These are phyloP conservation scores for Vidua macroura DNA, from an alignment of 2,113 vertebrate species.

Conservation along the genomic window DNA sequence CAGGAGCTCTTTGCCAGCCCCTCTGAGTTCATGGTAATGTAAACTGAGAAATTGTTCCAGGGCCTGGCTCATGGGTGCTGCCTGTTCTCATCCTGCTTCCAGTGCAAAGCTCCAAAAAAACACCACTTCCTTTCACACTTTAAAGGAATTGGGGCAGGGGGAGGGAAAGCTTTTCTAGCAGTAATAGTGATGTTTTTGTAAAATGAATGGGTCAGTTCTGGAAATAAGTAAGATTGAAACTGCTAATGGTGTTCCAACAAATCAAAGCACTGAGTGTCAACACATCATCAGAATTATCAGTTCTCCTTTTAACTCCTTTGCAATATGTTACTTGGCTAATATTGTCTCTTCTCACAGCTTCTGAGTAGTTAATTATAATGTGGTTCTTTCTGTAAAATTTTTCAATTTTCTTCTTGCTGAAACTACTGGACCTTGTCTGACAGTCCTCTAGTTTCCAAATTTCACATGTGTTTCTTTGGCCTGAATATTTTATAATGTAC, in stretches of 20 bases:
- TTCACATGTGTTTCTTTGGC: not conserved
- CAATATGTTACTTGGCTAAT: not conserved
- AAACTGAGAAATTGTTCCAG: not conserved
- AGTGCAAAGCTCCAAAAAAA: not conserved
- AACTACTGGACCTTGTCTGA: not conserved
- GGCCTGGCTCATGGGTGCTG: not conserved
- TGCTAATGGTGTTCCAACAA: not conserved
- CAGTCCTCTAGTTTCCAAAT: not conserved
- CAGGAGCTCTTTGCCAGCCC: not conserved
- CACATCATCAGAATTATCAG: not conserved
- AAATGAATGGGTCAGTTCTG: not conserved
- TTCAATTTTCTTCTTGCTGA: slow-evolving; percentile 2
- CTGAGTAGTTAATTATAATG: not conserved
- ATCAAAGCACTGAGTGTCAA: not conserved
- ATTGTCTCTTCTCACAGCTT: not conserved
- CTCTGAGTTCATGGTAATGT: not conserved
- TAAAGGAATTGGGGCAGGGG: not conserved
- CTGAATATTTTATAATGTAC: not conserved
- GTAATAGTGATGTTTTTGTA: not conserved
- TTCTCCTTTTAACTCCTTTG: not conserved
- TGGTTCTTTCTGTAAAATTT: not conserved
- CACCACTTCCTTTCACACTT: not conserved
- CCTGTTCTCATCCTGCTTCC: not conserved
- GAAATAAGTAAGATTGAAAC: not conserved
- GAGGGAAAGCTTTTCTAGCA: not conserved